These are phyloP conservation scores for Euzophera pinguis DNA, from an alignment of 2,888 invertebrate genomes.

Conservation along the genomic window DNA sequence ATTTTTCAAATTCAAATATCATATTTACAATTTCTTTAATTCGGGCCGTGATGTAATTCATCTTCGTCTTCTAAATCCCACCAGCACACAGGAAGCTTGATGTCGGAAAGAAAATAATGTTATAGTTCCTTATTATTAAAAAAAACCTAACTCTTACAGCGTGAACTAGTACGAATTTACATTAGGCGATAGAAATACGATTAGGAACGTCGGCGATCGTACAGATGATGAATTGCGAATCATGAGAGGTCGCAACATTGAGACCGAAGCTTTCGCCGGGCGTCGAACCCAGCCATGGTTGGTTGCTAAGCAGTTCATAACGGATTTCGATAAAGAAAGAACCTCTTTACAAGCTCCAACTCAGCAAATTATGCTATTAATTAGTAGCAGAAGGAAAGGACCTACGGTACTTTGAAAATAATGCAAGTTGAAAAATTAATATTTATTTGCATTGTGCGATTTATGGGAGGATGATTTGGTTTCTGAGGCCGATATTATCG, in stretches of 20 bases:
- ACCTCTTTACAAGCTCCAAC: slow-evolving; percentile 41
- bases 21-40: no score
- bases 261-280: slow-evolving; percentile 59
- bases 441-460: no score
- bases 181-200: slow-evolving; percentile 32
- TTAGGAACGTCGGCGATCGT: slow-evolving; percentile 47
- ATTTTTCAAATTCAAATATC: no score
- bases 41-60: no score
- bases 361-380: slow-evolving; percentile 42
- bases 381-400: slow-evolving; percentile 31
- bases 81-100: no score
- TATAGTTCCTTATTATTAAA: no score
- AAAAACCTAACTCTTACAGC: no score
- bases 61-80: no score
- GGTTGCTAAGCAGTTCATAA: slow-evolving; percentile 63
- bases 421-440: no score
- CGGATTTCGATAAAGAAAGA: slow-evolving; percentile 46
- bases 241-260: slow-evolving; percentile 63
- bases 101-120: no score
- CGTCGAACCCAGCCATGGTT: slow-evolving; percentile 63
- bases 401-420: background rate
- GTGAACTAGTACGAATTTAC: background rate
- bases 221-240: slow-evolving; percentile 72
- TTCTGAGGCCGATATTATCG: no score
- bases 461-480: no score